Conservation (phyloP, 2,888 invertebrate genomes). For the Lordiphosa andalusiaca region DNA sequence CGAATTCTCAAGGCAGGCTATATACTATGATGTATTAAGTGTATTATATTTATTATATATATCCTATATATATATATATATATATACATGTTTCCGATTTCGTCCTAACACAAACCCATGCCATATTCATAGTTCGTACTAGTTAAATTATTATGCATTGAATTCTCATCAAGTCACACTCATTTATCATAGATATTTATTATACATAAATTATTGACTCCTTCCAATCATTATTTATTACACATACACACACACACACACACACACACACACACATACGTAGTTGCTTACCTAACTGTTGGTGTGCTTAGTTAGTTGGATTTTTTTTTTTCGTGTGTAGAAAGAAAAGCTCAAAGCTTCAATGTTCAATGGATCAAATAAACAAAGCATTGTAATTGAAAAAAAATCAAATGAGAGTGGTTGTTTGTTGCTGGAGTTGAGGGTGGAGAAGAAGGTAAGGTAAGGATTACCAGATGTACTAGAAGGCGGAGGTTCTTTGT, state of each 20-base stretch:
- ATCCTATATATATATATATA: not conserved
- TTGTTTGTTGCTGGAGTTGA: no score
- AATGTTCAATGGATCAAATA: no score
- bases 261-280: no score
- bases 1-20: conserved; percentile 11
- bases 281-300: no score
- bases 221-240: conserved; percentile 5
- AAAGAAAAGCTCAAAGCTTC: no score
- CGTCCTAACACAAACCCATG: conserved; percentile 6
- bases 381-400: no score
- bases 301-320: no score
- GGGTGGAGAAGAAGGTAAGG: no score
- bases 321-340: no score
- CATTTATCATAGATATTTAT: conserved; percentile 2
- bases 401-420: no score
- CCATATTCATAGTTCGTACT: conserved; percentile 6
- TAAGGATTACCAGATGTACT: no score
- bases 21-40: conserved; percentile 7
- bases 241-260: not conserved
- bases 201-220: not conserved
- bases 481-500: no score
- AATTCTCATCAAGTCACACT: not conserved
- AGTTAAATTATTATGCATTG: conserved; percentile 9
- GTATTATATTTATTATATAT: not conserved
- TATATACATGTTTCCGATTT: not conserved